A percentile compares a stretch with the other conserved stretches of the same genome.
Conservation (phyloP, 2,797 vertebrate genomes). For the Pelochelys cantorii region DNA sequence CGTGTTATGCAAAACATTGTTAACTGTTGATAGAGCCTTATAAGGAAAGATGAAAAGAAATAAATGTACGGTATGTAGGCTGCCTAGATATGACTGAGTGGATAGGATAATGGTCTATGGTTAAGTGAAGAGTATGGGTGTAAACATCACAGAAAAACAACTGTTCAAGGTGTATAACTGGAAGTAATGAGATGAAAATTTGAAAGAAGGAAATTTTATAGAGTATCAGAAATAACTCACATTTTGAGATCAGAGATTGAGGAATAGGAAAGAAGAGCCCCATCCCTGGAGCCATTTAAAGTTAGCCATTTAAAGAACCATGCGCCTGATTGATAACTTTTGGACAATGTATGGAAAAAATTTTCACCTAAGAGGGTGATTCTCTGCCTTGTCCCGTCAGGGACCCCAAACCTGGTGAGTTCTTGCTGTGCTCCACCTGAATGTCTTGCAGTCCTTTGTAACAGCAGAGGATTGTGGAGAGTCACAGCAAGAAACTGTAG, state of each 20-base stretch:
- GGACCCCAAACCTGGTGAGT: constrained; percentile 11
- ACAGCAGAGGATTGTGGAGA: background rate
- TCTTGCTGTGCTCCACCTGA: background rate
- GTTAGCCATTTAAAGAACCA: background rate
- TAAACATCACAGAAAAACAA: constrained; percentile 34
- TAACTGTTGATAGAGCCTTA: constrained; percentile 28
- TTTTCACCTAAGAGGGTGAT: background rate
- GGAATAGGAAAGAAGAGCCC: constrained; percentile 4
- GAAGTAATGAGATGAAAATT: background rate
- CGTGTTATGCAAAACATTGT: constrained; percentile 35
- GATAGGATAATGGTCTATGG: background rate
- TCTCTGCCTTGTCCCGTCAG: background rate
- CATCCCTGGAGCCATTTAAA: background rate
- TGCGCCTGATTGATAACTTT: background rate
- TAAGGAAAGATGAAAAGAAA: constrained; percentile 19
- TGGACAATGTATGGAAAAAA: background rate
- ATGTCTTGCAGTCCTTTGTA: background rate
- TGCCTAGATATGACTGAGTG: constrained; percentile 39
- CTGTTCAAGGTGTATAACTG: constrained; percentile 5
- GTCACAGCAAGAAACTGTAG: background rate
- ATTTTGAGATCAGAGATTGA: background rate
- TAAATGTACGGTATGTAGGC: background rate
- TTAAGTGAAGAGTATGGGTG: constrained; percentile 19
- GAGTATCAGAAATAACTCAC: background rate
- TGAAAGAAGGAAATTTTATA: constrained; percentile 21